Percentiles rank a stretch among this genome's conserved stretches.
phyloP scores from a whole-genome alignment of 2,888 invertebrate species.

The Dicyrtoma fusca region DNA sequence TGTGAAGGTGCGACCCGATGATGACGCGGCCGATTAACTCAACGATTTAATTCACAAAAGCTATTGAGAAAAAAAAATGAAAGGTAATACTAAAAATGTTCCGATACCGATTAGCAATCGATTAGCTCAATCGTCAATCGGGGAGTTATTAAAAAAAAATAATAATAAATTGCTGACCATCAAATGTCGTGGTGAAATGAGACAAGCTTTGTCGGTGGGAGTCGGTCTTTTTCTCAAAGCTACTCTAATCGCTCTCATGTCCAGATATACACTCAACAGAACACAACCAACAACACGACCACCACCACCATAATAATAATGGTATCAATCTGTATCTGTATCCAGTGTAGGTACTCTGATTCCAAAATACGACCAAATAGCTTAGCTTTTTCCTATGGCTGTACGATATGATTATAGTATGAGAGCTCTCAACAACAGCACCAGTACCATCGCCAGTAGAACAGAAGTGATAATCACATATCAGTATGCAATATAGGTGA shows the following conservation, averaged over 20 bases:
- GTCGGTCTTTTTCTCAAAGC: slow-evolving; percentile 12
- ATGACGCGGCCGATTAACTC: slow-evolving; percentile 2
- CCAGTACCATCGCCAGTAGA: background rate
- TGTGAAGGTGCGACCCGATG: background rate
- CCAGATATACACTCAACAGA: background rate
- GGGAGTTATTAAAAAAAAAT: slow-evolving; percentile 21
- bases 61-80: too few relatives aligned
- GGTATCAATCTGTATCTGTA: too few relatives aligned
- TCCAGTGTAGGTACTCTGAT: background rate
- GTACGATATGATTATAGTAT: background rate
- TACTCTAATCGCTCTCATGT: slow-evolving; percentile 16
- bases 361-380: too few relatives aligned
- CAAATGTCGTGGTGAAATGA: slow-evolving; percentile 30
- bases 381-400: too few relatives aligned
- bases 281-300: background rate
- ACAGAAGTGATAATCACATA: background rate
- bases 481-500: too few relatives aligned
- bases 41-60: slow-evolving; percentile 18
- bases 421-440: too few relatives aligned
- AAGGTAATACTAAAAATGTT: too few relatives aligned
- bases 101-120: slow-evolving; percentile 37
- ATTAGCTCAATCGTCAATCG: slow-evolving; percentile 31
- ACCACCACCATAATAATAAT: background rate
- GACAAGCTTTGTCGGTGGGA: slow-evolving; percentile 27
- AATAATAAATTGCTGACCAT: slow-evolving; percentile 19